Conservation (phyloP, 2,797 vertebrate genomes). For the Parambassis ranga region DNA sequence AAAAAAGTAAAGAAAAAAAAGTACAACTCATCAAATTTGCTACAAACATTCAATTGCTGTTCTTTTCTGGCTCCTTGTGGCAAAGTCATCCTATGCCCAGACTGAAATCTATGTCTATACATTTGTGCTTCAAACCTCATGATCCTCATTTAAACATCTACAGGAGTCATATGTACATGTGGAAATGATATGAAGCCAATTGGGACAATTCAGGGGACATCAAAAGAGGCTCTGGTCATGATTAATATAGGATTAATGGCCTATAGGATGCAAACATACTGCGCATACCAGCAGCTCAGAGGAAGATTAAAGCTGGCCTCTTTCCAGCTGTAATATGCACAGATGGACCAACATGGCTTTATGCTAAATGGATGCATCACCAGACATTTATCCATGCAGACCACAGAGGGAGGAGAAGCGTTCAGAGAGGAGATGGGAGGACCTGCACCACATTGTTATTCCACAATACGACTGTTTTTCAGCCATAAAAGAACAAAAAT, state of each 20-base stretch:
- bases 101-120: too few species aligned
- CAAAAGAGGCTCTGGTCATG: background rate
- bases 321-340: constrained; percentile 31
- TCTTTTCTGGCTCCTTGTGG: too few species aligned
- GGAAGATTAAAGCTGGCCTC: constrained; percentile 38
- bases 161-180: background rate
- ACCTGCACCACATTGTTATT: background rate
- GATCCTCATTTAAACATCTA: background rate
- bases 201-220: constrained; percentile 5
- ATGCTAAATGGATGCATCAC: constrained; percentile 48
- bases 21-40: too few species aligned
- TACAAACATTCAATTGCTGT: too few species aligned
- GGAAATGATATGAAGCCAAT: background rate
- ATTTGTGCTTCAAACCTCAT: background rate
- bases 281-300: constrained; percentile 5
- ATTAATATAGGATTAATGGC: too few species aligned
- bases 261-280: background rate
- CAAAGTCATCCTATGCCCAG: too few species aligned
- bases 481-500: background rate
- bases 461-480: background rate
- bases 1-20: too few species aligned
- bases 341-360: constrained; percentile 38
- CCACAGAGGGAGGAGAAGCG: background rate
- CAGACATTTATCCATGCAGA: constrained; percentile 19
- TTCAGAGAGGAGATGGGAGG: background rate